Conservation (phyloP, 2,888 invertebrate species). For the Tyria jacobaeae region DNA sequence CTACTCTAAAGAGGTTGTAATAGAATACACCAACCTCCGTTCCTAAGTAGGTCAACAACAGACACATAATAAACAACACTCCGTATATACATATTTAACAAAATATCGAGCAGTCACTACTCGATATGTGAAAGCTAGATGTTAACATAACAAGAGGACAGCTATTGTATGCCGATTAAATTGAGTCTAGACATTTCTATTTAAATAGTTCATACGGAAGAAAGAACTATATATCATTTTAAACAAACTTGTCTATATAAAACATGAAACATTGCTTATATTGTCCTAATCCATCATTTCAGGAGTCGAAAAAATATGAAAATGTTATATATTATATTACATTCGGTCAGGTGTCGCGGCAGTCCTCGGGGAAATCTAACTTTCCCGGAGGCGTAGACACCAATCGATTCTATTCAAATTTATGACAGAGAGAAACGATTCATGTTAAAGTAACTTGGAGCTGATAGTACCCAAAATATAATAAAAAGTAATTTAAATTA, state of each 20-base stretch:
- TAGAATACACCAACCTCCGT: neutral
- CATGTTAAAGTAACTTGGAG: slow-evolving; percentile 60
- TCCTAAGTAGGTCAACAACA: neutral
- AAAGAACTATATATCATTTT: slow-evolving; percentile 35
- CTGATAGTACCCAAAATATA: slow-evolving; percentile 49
- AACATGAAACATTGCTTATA: slow-evolving; percentile 37
- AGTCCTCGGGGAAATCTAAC: slow-evolving; percentile 85
- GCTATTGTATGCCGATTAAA: neutral
- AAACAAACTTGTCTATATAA: slow-evolving; percentile 34
- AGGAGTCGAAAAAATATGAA: slow-evolving; percentile 72
- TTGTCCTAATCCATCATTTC: slow-evolving; percentile 59
- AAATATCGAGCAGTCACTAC: neutral
- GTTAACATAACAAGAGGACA: neutral
- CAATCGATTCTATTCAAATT: slow-evolving; percentile 87
- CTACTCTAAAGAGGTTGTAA: too few relatives aligned
- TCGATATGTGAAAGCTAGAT: neutral
- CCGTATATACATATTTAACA: too few relatives aligned
- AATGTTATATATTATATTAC: slow-evolving; percentile 86
- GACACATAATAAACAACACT: neutral
- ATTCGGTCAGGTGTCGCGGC: slow-evolving; percentile 85
- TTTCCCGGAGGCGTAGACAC: slow-evolving; percentile 86
- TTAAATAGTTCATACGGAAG: neutral
- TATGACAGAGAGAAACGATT: slow-evolving; percentile 84
- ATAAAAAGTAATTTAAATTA: too few relatives aligned
- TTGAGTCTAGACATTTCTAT: neutral